Base-by-base conservation (phyloP, 2,797 vertebrate species). In the Antrozous pallidus region DNA sequence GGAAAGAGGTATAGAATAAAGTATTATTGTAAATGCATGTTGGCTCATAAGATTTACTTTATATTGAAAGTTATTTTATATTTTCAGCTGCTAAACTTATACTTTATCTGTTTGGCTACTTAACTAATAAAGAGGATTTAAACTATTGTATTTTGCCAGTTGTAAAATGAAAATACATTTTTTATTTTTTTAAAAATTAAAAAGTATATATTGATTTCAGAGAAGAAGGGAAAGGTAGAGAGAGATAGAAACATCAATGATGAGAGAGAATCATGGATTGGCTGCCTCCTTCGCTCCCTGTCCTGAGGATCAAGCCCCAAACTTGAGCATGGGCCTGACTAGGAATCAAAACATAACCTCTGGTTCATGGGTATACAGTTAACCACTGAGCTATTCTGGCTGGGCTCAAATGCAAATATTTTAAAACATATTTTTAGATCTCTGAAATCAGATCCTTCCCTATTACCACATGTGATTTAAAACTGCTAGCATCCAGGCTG, bases 11-110 rank as follows among this genome's bases (percentile, higher is more conserved):
- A 81, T 75, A 88, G 38, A 74, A 75, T 47, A 67, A 45, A 75
- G 8, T 74, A 91, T 91, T 84, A 78, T 78, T 93, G 38, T 86
- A 93, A 93, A 90, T 94, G 89, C 33, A 87, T 77, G 17, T 90
- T 89, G 75, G 65, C 10, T 79, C 8, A 40, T 78, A 42, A 40
- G 74, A 38, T 78, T 95, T 88, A 28, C 49, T 85, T 75, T 79
- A 13, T 56, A 51, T 38, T 75, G 36, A 74, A 93, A 67, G 4
- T 10, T 36, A n/a, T 33, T 65, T 65, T 33, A 65, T 65, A 67
- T 20, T 67, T 67, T 67, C 9, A 67, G n/a, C 63, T 67, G 4
- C 17, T 67, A n/a, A 67, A 36, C 63, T 67, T 67, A 67, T 9
- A 67, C 63, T 67, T 67, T 67, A 36, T 67, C 20, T 10, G 10